Base-by-base conservation (phyloP, 2,888 invertebrate species). In the Limulus polyphemus region DNA sequence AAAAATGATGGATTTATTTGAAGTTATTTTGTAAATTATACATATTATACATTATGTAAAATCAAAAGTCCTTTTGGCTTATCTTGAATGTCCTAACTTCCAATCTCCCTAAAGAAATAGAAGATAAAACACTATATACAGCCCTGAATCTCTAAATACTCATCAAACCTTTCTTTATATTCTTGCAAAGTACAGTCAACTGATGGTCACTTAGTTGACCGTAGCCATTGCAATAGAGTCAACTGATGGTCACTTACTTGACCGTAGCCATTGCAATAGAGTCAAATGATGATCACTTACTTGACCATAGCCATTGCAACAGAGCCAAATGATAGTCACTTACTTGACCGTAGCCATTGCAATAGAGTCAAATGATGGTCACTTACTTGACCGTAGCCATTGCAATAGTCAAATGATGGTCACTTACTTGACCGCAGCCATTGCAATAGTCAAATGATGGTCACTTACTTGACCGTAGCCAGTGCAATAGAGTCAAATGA, bases 251-350 rank as follows among this genome's bases (percentile, higher is more conserved):
- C 47, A 47, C 51, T 11, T 55, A 62, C 55, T 72, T 69, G 59
- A 74, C 72, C 49, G 73, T 71, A 56, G 75, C 74, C 57, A 73
- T 64, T 11, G 74, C 75, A 48, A 73, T 73, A 56, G 75, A n/a
- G n/a, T n/a, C n/a, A n/a, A n/a, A n/a, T 32, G 32, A 32, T 32
- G 32, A 32, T 17, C 48, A 47, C 52, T 11, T 56, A 62, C 55
- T 72, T 69, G 59, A 74, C 72, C 49, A 73, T 70, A 56, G 75
- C 74, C 57, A 73, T 64, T 11, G 74, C 75, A 47, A 73, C 73
- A 56, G 75, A 56, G 61, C 16, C 65, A 58, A 67, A n/a, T 32
- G 32, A 32, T 32, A 7, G 7, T 17, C 48, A 47, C 52, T 11
- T 56, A 62, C 55, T 72, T 69, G 59, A 74, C 72, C 49, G 73